Conservation (phyloP, 64 coral and sea anemone species). For the Dendronephthya gigantea region DNA sequence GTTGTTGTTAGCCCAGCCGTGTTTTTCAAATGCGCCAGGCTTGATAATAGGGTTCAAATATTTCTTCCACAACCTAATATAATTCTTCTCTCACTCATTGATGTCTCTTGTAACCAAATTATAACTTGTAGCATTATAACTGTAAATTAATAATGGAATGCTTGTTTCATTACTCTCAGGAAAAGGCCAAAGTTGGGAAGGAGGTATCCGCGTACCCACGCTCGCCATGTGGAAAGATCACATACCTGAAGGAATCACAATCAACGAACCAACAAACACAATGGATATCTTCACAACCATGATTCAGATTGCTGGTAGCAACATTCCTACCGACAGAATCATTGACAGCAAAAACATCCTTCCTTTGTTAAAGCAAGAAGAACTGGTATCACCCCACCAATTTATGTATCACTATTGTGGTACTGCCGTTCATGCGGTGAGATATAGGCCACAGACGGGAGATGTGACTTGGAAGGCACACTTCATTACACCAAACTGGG, state of each 20-base stretch:
- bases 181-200: neutral
- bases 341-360: slow-evolving; percentile 23
- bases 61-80: no score
- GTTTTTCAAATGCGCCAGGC: no score
- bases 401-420: slow-evolving; percentile 36
- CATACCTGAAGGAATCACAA: slow-evolving; percentile 6
- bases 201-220: slow-evolving; percentile 25
- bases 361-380: slow-evolving; percentile 15
- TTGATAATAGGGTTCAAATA: no score
- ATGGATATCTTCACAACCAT: slow-evolving; percentile 25
- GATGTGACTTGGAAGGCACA: slow-evolving; percentile 25
- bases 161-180: no score
- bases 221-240: slow-evolving; percentile 8
- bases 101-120: no score
- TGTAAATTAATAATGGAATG: no score
- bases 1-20: no score
- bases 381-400: neutral
- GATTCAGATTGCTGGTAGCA: slow-evolving; percentile 5
- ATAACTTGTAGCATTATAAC: no score
- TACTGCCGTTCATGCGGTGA: slow-evolving; percentile 26
- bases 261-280: slow-evolving; percentile 22
- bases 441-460: slow-evolving; percentile 17
- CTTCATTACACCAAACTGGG: neutral
- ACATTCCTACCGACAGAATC: neutral
- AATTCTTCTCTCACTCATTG: no score